A percentile compares a stretch with the other conserved stretches of the same genome.
phyloP scores from a whole-genome alignment of 2,888 invertebrate species.

The Macrophya alboannulata region DNA sequence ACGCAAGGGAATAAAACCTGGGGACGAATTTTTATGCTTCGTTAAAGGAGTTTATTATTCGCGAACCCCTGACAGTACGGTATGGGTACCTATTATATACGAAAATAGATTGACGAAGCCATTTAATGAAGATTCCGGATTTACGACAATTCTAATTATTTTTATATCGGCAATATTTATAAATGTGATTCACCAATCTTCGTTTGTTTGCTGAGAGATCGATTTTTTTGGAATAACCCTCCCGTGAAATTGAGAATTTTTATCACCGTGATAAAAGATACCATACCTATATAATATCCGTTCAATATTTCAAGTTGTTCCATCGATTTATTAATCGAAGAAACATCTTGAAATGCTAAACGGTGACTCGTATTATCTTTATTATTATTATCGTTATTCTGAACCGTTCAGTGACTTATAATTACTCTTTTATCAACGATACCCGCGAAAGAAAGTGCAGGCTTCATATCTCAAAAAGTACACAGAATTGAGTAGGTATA shows the following conservation, averaged over 20 bases:
- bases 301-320: too few species aligned
- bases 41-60: slow-evolving; percentile 10
- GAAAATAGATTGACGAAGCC: background rate
- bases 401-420: too few species aligned
- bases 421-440: too few species aligned
- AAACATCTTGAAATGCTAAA: background rate
- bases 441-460: background rate
- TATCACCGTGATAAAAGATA: background rate
- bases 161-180: background rate
- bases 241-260: background rate
- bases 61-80: background rate
- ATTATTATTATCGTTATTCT: too few species aligned
- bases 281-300: background rate
- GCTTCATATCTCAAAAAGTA: background rate
- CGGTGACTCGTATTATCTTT: background rate
- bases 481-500: background rate
- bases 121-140: background rate
- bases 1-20: slow-evolving; percentile 73
- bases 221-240: background rate
- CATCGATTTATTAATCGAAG: too few species aligned
- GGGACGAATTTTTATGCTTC: background rate
- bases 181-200: background rate
- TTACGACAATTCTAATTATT: background rate
- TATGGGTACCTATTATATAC: background rate
- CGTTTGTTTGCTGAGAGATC: background rate